Base-by-base conservation (phyloP, 2,113 vertebrate genomes). In the Gobius niger region DNA sequence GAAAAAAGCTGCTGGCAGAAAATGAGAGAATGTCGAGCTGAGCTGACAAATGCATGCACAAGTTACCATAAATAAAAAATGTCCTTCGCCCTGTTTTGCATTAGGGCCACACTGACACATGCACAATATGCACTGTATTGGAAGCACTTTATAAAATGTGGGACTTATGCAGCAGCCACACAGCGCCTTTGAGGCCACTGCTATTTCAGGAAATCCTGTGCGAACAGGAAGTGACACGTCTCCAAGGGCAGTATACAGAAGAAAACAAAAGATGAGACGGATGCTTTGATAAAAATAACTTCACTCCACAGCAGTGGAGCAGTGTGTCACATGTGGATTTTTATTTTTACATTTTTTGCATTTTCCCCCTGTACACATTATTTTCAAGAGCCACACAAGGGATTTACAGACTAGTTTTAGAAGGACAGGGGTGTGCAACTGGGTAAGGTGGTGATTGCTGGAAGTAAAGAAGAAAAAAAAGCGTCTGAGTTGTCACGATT, bases 131-230 rank as follows among this genome's bases (percentile, higher is more conserved):
- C 54, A 75, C 75, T 72, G 64, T 70, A 68, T 84, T 50, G 44
- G 50, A 77, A 77, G 70, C 57, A 59, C 74, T 77, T 70, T 82
- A 78, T 80, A 82, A 65, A 50, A 52, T 75, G 44, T 34, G 46
- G 47, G 67, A 69, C 78, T 75, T 70, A 78, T 71, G 67, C 63
- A 47, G 84, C 74, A 61, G 77, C 72, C 56, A 74, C 60, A 46
- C 72, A 73, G 64, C 0, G 72, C 77, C 77, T 82, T 47, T 14
- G 72, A 83, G 72, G 67, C 72, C 68, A 57, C 51, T 68, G 73
- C 85, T 89, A 87, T 90, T 92, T 91, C 65, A 72, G 83, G 82
- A 89, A 83, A 61, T 7, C 82, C 88, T n/a, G 57, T 82, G 73
- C 59, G 52, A 83, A 83, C 76, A 78, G 80, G 76, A 82, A 76